Evolutionary conservation across 2,888 invertebrate species (phyloP), one percentile per base, ranked within the genome.

Genomic region (Rhingia campestris): DNA sequence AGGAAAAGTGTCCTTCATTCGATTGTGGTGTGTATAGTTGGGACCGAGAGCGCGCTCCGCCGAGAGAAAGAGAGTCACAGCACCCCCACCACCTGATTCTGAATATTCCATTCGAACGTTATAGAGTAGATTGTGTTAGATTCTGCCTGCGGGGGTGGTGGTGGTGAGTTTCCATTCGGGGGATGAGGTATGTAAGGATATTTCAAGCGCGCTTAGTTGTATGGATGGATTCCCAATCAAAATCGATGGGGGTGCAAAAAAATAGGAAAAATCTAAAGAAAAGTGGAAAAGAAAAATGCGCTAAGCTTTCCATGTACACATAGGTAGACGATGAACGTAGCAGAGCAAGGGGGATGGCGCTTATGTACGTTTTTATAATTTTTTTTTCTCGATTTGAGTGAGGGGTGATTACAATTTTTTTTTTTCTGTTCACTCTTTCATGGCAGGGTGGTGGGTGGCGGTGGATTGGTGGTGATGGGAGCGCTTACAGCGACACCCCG

Each of bases 221-320:
- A 88, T 88, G 87, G 90, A 90, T 90, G 90, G 90, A 90, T 90
- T 90, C 90, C 90, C 90, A 91, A 90, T 91, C 90, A 90, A 90
- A 91, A 91, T 90, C 90, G 90, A 90, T 91, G 90, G 82, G 82
- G 77, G 79, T 84, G 74, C 80, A 84, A 66, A 59, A 51, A 82
- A 70, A 53, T 56, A 79, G 54, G 22, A 73, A 63, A 54, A 47
- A 64, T 74, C 74, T 59, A 84, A 64, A 61, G 66, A 74, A 84
- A 84, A 84, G 54, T 58, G 64, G 54, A 84, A 84, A 82, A 74
- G 82, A 75, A 80, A 84, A 80, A 74, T 61, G 58, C 72, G 58
- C 64, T 72, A 70, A 84, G 80, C 84, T 84, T 75, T 79, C 22
- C 59, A 45, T 63, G 56, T 73, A 64, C 30, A 82, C 67, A 73